Evolutionary conservation across 2,888 invertebrate species (phyloP), one percentile per base, ranked within the genome.

Genomic region (Spodoptera picta): DNA sequence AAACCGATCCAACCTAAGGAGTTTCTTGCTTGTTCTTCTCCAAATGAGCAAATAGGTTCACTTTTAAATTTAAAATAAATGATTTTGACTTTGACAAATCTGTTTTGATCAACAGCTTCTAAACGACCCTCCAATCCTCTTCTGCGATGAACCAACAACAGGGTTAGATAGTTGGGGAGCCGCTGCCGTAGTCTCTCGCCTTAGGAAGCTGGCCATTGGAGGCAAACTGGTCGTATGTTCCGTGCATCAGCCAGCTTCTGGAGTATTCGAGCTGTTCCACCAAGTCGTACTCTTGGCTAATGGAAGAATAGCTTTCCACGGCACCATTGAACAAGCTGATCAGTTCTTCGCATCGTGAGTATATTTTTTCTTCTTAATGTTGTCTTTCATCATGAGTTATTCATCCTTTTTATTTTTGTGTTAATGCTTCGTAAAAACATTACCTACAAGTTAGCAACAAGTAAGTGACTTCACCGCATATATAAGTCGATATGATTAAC

Each of bases 111-210:
- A 79, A 47, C 87, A 98, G 97, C 95, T 98, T 10, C 93, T 99
- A 58, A 98, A 97, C 57, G 98, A 99, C 86, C 99, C 99, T 0
- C 96, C 97, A 3, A 95, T 99, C 60, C 90, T 99, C 56, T 98
- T 99, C 91, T 98, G 98, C 87, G 99, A 99, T 84, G 99, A 99
- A 86, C 98, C 98, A 0, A 99, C 98, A 0, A 98, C 98, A 0
- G 98, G 99, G 0, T 90, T 99, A 57, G 99, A 99, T 90, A 98
- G 98, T 77, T 98, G 96, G 89, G 98, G 97, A 85, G 98, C 99
- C 0, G 96, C 96, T 70, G 96, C 96, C 14, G 97, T 99, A 0
- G 96, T 98, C 10, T 95, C 96, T 69, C 96, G 97, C 0, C 91
- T 98, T 41, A 94, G 96, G 46, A 95, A 95, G 74, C 93, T 97